Conservation (phyloP, 1,140 invertebrate species). For the Apis laboriosa region DNA sequence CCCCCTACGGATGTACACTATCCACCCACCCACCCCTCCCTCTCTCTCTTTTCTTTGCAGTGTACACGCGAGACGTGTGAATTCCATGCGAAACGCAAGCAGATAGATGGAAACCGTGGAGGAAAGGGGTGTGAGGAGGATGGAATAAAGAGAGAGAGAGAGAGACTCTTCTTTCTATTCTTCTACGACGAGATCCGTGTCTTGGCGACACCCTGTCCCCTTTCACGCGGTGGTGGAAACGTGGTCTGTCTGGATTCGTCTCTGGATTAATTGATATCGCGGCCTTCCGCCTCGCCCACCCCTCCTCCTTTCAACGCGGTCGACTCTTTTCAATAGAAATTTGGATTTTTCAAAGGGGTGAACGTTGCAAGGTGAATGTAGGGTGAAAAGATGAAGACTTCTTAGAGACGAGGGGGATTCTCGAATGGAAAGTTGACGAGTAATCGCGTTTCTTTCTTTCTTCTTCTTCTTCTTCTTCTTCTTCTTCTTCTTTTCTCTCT, state of each 20-base stretch:
- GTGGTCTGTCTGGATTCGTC: constrained; percentile 22
- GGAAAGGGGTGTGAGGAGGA: background rate
- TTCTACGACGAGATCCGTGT: constrained; percentile 40
- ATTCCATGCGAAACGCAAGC: constrained; percentile 64
- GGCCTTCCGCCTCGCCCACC: background rate
- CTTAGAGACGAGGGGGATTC: no score
- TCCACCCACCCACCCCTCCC: constrained; percentile 54
- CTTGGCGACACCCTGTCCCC: constrained; percentile 44
- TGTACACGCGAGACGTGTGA: constrained; percentile 66
- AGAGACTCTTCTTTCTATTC: constrained; percentile 31
- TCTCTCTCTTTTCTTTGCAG: constrained; percentile 59
- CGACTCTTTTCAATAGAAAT: background rate
- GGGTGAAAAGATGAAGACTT: no score
- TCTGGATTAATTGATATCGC: constrained; percentile 47
- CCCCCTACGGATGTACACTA: constrained; percentile 50
- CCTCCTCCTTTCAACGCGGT: no score
- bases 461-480: no score
- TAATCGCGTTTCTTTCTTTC: no score
- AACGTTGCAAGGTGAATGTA: no score
- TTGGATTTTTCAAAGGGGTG: no score
- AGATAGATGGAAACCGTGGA: constrained; percentile 44
- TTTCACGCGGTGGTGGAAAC: constrained; percentile 34
- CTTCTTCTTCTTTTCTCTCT: no score
- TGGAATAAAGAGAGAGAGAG: no score
- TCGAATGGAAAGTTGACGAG: no score